phyloP scores from a whole-genome alignment of 2,888 invertebrate species.

The Athalia cordata region DNA sequence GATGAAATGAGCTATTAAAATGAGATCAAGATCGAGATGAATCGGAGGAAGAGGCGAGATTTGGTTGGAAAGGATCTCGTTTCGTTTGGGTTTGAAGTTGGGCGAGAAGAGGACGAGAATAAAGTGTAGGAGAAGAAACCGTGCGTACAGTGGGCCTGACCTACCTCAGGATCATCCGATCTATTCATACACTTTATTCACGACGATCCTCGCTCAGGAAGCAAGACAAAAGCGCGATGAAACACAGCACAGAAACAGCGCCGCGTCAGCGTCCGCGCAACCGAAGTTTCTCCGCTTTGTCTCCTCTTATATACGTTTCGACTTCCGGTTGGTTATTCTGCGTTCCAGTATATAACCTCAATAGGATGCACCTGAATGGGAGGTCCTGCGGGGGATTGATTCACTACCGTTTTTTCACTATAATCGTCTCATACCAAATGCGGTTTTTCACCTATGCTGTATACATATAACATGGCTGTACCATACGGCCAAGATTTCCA shows the following conservation, averaged over 20 bases:
- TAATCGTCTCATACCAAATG: neutral
- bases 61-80: constrained; percentile 44
- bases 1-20: constrained; percentile 45
- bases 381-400: constrained; percentile 37
- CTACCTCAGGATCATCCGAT: constrained; percentile 73
- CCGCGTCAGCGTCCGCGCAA: constrained; percentile 31
- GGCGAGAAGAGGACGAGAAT: constrained; percentile 26
- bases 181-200: constrained; percentile 70
- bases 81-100: neutral
- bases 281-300: constrained; percentile 60
- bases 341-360: constrained; percentile 60
- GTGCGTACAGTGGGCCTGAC: constrained; percentile 66
- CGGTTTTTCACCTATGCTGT: constrained; percentile 18
- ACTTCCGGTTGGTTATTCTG: constrained; percentile 68
- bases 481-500: too few relatives aligned
- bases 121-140: constrained; percentile 45
- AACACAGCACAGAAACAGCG: constrained; percentile 65
- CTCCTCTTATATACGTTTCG: constrained; percentile 67
- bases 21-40: constrained; percentile 45
- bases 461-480: neutral
- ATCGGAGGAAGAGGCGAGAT: constrained; percentile 44
- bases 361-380: constrained; percentile 65
- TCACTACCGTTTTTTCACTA: constrained; percentile 5
- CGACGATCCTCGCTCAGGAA: constrained; percentile 69
- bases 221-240: constrained; percentile 73